These are phyloP conservation scores for Benitochromis conjunctus DNA, from an alignment of 2,113 vertebrate species.

Conservation along the genomic window DNA sequence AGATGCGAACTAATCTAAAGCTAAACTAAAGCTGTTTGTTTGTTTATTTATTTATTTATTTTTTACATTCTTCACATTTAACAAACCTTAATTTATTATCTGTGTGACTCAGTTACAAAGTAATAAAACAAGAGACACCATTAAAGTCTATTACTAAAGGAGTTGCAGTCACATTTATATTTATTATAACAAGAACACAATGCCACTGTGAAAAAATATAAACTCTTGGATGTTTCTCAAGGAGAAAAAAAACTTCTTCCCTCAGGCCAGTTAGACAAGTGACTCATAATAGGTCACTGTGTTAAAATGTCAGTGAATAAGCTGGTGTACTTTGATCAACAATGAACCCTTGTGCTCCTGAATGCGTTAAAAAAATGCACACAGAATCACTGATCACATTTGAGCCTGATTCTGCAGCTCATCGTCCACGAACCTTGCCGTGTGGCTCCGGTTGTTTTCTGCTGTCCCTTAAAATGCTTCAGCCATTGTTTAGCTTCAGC, in stretches of 20 bases:
- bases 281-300: not conserved
- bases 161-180: not conserved
- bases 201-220: not conserved
- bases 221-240: not conserved
- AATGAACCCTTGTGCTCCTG: not conserved
- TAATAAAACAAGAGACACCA: not conserved
- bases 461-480: no score
- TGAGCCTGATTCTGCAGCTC: not conserved
- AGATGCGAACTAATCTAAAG: not conserved
- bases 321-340: not conserved
- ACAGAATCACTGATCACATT: not conserved
- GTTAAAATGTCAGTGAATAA: not conserved
- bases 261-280: not conserved
- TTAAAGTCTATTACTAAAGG: not conserved
- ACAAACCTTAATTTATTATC: not conserved
- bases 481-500: not conserved
- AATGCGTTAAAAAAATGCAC: not conserved
- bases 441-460: not conserved
- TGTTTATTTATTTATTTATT: not conserved
- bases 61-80: not conserved
- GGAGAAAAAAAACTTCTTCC: not conserved
- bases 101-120: not conserved
- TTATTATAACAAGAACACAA: not conserved
- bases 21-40: not conserved
- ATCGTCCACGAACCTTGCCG: not conserved